A percentile compares a stretch with the other conserved stretches of the same genome.
phyloP scores from a whole-genome alignment of 2,113 vertebrate genomes.

The Leuciscus idus region DNA sequence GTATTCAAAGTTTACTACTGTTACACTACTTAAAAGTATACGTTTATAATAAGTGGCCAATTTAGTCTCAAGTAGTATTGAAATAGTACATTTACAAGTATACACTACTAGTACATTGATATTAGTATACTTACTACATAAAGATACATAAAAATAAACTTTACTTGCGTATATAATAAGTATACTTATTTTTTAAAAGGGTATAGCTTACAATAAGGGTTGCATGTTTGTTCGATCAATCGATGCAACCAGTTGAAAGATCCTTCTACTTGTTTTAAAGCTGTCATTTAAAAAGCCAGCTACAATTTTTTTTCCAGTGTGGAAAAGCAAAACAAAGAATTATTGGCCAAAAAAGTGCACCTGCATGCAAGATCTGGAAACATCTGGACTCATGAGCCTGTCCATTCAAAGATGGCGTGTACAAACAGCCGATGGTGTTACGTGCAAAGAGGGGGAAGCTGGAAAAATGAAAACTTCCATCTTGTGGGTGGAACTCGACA shows the following conservation, averaged over 20 bases:
- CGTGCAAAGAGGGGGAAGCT: neutral
- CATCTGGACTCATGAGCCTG: neutral
- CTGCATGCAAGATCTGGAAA: neutral
- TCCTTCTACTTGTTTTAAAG: neutral
- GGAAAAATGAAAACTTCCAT: slow-evolving; percentile 8
- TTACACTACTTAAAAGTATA: too few species aligned
- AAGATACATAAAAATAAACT: too few species aligned
- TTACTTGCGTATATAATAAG: too few species aligned
- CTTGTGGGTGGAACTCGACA: neutral
- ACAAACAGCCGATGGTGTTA: neutral
- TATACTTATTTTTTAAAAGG: too few species aligned
- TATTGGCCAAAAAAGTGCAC: neutral
- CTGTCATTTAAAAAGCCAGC: neutral
- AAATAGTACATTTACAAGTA: too few species aligned
- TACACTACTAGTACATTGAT: too few species aligned
- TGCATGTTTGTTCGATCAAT: neutral
- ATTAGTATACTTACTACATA: too few species aligned
- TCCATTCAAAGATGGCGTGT: neutral
- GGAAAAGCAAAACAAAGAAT: neutral
- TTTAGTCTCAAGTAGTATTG: too few species aligned
- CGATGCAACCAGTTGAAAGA: neutral
- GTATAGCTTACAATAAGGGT: too few species aligned
- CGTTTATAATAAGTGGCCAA: too few species aligned
- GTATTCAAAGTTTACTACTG: too few species aligned
- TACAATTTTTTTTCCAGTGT: neutral